A percentile compares a stretch with the other conserved stretches of the same genome.
These are phyloP conservation scores for Catostylus mosaicus DNA, from an alignment of 30 jellyfish, hydroid and myxozoan genomes.

Conservation along the genomic window DNA sequence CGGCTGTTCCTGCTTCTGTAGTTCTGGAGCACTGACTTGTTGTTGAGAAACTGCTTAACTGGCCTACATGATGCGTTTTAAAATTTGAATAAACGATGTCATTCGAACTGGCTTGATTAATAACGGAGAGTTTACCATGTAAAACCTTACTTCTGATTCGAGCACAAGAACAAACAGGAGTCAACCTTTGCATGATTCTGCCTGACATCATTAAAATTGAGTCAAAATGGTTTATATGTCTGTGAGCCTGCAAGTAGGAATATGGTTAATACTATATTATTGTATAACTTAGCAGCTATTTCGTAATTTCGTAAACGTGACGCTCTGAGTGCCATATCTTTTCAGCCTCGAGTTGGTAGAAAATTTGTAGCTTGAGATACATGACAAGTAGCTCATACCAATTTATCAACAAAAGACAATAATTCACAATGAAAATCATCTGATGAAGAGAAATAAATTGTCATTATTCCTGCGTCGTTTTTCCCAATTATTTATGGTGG, in stretches of 20 bases:
- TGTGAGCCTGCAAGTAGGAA: too few species aligned
- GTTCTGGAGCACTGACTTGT: neutral
- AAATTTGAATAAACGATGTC: neutral
- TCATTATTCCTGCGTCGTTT: too few species aligned
- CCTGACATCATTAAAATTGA: conserved; percentile 8
- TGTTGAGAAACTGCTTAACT: neutral
- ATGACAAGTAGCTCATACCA: too few species aligned
- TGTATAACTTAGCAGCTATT: neutral
- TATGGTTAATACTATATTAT: neutral
- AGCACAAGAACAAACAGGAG: neutral
- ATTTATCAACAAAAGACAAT: too few species aligned
- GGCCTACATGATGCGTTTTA: neutral
- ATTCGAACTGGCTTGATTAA: neutral
- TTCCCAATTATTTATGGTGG: too few species aligned
- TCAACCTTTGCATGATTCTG: neutral
- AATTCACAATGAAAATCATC: too few species aligned
- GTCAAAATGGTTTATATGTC: neutral
- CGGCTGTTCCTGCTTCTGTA: neutral
- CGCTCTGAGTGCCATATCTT: too few species aligned
- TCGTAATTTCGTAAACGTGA: too few species aligned
- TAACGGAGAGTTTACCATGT: neutral
- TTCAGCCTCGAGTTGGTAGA: neutral
- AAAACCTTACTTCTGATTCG: neutral
- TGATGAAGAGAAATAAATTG: too few species aligned
- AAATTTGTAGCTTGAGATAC: neutral